These are phyloP conservation scores for Drosophila orena DNA, from an alignment of 1,140 invertebrate species.

Conservation along the genomic window DNA sequence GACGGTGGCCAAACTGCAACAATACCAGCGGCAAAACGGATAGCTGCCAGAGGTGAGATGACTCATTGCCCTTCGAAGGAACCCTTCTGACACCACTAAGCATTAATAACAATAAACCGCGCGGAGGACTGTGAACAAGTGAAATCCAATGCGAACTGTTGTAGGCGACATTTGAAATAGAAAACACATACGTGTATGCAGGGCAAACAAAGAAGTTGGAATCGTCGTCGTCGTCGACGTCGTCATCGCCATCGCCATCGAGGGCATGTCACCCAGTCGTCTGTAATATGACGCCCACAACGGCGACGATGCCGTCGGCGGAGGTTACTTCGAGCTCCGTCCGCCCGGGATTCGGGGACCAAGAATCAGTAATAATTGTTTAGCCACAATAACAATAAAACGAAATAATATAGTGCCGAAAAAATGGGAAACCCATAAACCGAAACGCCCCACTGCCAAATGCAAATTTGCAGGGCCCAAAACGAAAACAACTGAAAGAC, in stretches of 20 bases:
- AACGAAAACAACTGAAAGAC: conserved; percentile 50
- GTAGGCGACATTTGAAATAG: conserved; percentile 62
- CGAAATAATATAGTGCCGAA: conserved; percentile 62
- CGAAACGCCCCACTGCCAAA: conserved; percentile 75
- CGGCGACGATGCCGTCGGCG: conserved; percentile 49
- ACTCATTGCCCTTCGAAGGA: conserved; percentile 36
- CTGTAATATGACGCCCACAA: conserved; percentile 64
- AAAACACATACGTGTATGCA: conserved; percentile 42
- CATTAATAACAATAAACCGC: conserved; percentile 9
- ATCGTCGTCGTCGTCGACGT: conserved; percentile 29
- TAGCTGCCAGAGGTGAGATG: conserved; percentile 74
- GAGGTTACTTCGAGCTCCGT: conserved; percentile 56
- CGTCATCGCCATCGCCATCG: conserved; percentile 43
- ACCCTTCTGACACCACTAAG: conserved; percentile 23
- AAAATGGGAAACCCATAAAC: conserved; percentile 59
- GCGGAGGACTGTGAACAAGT: conserved; percentile 38
- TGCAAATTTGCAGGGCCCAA: conserved; percentile 68
- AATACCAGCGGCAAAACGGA: conserved; percentile 79
- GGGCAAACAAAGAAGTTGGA: conserved; percentile 47
- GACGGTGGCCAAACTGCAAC: conserved; percentile 63
- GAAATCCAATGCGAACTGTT: conserved; percentile 75
- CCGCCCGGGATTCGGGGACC: conserved; percentile 29
- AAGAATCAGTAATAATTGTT: conserved; percentile 82
- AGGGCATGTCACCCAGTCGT: conserved; percentile 60
- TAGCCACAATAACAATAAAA: conserved; percentile 72